Conservation (phyloP, 2,113 vertebrate genomes). For the Neogobius melanostomus region DNA sequence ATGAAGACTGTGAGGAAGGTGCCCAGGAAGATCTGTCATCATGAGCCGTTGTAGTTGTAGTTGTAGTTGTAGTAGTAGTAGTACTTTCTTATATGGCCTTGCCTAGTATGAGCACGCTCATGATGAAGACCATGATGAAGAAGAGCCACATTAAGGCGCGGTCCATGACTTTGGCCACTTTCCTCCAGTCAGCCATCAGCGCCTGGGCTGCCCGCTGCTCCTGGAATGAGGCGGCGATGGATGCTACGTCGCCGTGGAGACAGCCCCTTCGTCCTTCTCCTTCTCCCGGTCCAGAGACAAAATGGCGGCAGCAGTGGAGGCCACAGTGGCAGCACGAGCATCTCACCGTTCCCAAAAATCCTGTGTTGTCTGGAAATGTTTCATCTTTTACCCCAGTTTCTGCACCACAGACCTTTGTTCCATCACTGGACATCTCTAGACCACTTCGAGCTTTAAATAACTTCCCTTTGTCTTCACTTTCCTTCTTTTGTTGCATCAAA, state of each 20-base stretch:
- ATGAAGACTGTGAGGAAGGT: too few species aligned
- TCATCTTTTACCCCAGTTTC: background rate
- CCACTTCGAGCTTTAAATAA: background rate
- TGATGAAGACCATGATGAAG: slow-evolving; percentile 88
- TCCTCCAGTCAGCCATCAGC: slow-evolving; percentile 84
- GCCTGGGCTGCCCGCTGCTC: slow-evolving; percentile 80
- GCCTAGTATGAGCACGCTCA: slow-evolving; percentile 86
- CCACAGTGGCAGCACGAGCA: background rate
- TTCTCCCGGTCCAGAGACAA: background rate
- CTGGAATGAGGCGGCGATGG: slow-evolving; percentile 81
- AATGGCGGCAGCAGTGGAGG: background rate
- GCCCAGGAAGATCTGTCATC: too few species aligned
- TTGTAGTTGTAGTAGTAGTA: background rate
- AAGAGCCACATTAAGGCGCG: slow-evolving; percentile 93
- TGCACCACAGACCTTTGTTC: background rate
- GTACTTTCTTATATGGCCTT: slow-evolving; percentile 78
- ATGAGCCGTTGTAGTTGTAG: background rate
- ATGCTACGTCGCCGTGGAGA: slow-evolving; percentile 75
- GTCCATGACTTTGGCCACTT: slow-evolving; percentile 89
- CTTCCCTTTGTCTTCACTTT: background rate
- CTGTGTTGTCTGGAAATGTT: background rate
- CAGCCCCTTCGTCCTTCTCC: slow-evolving; percentile 31
- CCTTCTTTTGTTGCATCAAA: background rate
- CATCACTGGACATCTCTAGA: background rate
- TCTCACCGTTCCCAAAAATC: too few species aligned